Percentiles rank a stretch among this genome's conserved stretches.
These are phyloP conservation scores for Gastrophysa polygoni DNA, from an alignment of 2,888 invertebrate genomes.

Conservation along the genomic window DNA sequence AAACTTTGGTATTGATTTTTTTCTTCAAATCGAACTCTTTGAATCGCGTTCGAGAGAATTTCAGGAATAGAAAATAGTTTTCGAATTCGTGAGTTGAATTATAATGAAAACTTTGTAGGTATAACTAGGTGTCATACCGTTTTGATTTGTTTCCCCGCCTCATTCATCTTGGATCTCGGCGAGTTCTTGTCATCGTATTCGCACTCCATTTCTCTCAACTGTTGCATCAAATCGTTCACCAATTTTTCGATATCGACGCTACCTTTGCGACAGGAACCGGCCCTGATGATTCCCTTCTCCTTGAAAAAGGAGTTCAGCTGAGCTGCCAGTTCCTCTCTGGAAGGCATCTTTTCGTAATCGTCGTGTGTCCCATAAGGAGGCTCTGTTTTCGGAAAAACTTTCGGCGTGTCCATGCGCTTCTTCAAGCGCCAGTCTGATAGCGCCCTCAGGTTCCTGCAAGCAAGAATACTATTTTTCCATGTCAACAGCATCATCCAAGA, in stretches of 20 bases:
- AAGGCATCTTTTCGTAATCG: slow-evolving; percentile 62
- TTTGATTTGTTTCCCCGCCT: slow-evolving; percentile 64
- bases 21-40: too few species aligned
- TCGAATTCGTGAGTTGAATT: too few species aligned
- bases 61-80: too few species aligned
- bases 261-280: background rate
- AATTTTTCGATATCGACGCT: slow-evolving; percentile 48
- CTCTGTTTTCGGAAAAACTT: slow-evolving; percentile 28
- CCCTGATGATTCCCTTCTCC: slow-evolving; percentile 27
- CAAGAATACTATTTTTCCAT: too few species aligned
- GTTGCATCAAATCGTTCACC: slow-evolving; percentile 55
- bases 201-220: slow-evolving; percentile 52
- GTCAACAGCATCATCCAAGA: too few species aligned
- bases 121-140: slow-evolving; percentile 61
- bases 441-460: slow-evolving; percentile 59
- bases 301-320: slow-evolving; percentile 44
- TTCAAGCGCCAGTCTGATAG: slow-evolving; percentile 63
- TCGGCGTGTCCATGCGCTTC: slow-evolving; percentile 39
- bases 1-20: too few species aligned
- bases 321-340: slow-evolving; percentile 52
- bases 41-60: too few species aligned
- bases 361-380: slow-evolving; percentile 65
- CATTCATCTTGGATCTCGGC: slow-evolving; percentile 63
- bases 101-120: too few species aligned
- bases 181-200: slow-evolving; percentile 46